Evolutionary conservation across 2,888 invertebrate species (phyloP), one percentile per base, ranked within the genome.

Genomic region (Drosophila ochracea): DNA sequence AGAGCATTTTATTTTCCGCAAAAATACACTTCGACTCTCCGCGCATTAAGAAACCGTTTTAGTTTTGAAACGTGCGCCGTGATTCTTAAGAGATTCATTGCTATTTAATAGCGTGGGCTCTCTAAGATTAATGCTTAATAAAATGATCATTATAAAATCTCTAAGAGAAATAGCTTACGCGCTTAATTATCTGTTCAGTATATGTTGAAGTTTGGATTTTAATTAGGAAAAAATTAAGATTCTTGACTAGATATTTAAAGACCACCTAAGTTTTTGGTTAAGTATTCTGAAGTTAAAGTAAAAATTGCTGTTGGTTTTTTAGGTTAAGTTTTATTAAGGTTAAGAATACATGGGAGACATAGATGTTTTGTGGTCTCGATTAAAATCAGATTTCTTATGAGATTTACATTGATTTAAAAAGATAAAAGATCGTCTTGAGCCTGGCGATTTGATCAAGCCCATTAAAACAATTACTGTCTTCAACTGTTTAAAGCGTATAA

Each of bases 281-380:
- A 0, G 0, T 4, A 4, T 41, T 41, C 10, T 2, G 4, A 41
- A n/a, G n/a, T n/a, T 4, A 0, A n/a, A 41, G 10, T 10, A 19
- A 3, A 19, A 10, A n/a, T 19, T 2, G n/a, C 0, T 41, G 9
- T 4, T 9, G 19, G 9, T 39, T 39, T 10, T 10, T 19, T n/a
- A 9, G 4, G 2, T 7, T 7, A 3, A 10, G 9, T 31, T 31
- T 31, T 9, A 31, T 3, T 10, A 31, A 10, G 9, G 2, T 19
- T 19, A 3, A 4, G 19, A 39, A 39, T 39, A 7, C 0, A 37
- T 37, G 7, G 7, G 5, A 37, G 16, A 25, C 0, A 37, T 37
- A 0, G 7, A 37, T 37, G 19, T 1, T 13, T 19, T 11, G 16
- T 16, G 6, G 25, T 25, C 25, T 25, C 25, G 25, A 25, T 25